phyloP scores from a whole-genome alignment of 2,888 invertebrate genomes.

The Beris chalybata region DNA sequence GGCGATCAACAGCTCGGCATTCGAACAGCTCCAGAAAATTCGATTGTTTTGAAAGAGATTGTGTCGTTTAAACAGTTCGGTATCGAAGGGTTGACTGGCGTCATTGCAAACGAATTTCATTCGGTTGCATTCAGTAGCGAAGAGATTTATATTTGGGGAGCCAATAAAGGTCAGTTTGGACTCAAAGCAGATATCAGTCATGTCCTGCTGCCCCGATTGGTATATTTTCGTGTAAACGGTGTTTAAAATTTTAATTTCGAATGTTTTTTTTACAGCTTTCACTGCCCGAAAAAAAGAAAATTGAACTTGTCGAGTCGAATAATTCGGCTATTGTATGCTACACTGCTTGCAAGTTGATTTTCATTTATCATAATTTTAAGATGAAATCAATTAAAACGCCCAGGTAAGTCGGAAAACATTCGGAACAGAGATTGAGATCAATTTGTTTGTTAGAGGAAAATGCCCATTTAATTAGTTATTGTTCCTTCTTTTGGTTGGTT shows the following conservation, averaged over 20 bases:
- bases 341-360: conserved; percentile 46
- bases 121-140: conserved; percentile 67
- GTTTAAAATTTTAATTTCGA: background rate
- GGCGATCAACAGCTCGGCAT: conserved; percentile 67
- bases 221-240: conserved; percentile 31
- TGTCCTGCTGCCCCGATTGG: conserved; percentile 47
- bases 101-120: conserved; percentile 72
- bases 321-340: conserved; percentile 51
- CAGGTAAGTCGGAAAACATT: conserved; percentile 44
- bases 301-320: conserved; percentile 53
- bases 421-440: no score
- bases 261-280: conserved; percentile 27
- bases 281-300: conserved; percentile 46
- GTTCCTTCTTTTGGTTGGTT: no score
- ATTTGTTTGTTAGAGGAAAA: no score
- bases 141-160: conserved; percentile 76
- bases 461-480: no score
- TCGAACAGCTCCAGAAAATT: conserved; percentile 57
- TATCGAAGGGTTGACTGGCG: conserved; percentile 57
- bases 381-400: conserved; percentile 49
- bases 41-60: conserved; percentile 50
- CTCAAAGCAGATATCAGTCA: conserved; percentile 42
- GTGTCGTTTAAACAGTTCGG: conserved; percentile 51
- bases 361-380: conserved; percentile 50
- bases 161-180: conserved; percentile 81